Conservation (phyloP, 2,113 vertebrate species). For the Neogale vison region DNA sequence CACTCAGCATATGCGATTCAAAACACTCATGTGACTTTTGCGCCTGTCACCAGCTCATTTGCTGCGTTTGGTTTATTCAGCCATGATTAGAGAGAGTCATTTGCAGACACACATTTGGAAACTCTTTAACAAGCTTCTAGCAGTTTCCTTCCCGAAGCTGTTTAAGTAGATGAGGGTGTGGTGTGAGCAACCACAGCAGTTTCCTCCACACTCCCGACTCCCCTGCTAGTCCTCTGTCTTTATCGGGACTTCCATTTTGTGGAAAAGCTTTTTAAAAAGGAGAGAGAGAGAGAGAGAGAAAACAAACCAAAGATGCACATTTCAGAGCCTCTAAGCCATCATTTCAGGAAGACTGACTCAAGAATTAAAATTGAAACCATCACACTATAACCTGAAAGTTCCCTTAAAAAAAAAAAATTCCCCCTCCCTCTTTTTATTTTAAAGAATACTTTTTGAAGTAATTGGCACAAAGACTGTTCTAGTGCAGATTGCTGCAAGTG, state of each 20-base stretch:
- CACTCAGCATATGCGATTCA: conserved; percentile 59
- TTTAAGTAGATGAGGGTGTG: conserved; percentile 77
- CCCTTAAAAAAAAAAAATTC: conserved; percentile 2
- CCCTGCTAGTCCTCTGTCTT: conserved; percentile 63
- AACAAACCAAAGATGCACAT: conserved; percentile 61
- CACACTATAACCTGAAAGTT: conserved; percentile 83
- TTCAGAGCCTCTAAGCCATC: conserved; percentile 65
- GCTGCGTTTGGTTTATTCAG: conserved; percentile 71
- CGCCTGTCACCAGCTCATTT: conserved; percentile 61
- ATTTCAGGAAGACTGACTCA: conserved; percentile 78
- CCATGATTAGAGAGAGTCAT: conserved; percentile 77
- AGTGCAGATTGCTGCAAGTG: conserved; percentile 89
- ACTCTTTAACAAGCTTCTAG: conserved; percentile 77
- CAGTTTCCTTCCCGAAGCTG: conserved; percentile 65
- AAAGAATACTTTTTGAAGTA: conserved; percentile 89
- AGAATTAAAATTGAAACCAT: conserved; percentile 86
- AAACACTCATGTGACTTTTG: conserved; percentile 45
- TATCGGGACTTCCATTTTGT: conserved; percentile 74
- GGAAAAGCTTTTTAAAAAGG: conserved; percentile 29
- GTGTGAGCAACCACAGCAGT: conserved; percentile 64
- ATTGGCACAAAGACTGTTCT: conserved; percentile 88
- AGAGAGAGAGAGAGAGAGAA: not conserved
- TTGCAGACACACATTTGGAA: conserved; percentile 76
- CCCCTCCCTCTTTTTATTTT: conserved; percentile 78
- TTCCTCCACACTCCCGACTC: conserved; percentile 59